phyloP scores from a whole-genome alignment of 2,797 vertebrate species.

The Microhierax caerulescens region DNA sequence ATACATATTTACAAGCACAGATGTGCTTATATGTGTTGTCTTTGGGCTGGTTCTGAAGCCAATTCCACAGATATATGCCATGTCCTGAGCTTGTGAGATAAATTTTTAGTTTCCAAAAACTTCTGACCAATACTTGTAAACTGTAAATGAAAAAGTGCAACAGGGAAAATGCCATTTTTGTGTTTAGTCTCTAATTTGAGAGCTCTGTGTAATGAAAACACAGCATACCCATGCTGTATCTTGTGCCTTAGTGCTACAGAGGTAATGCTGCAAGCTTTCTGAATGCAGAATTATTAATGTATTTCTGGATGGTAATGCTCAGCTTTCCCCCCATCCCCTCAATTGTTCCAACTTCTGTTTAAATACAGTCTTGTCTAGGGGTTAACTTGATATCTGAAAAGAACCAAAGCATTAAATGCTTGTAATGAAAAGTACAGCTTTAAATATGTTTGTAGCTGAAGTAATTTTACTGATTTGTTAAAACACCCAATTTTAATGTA shows the following conservation, averaged over 20 bases:
- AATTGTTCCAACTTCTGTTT: not conserved
- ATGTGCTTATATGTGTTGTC: rapidly evolving
- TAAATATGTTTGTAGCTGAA: not conserved
- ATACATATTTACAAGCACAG: not conserved
- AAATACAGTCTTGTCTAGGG: not conserved
- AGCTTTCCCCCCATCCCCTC: no score
- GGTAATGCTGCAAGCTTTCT: not conserved
- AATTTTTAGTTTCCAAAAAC: not conserved
- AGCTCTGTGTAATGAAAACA: not conserved
- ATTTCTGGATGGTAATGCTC: not conserved
- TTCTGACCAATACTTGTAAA: not conserved
- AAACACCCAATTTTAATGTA: not conserved
- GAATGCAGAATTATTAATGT: not conserved
- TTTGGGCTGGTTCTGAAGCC: not conserved
- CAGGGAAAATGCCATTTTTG: not conserved
- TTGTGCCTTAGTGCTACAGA: not conserved
- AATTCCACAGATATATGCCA: not conserved
- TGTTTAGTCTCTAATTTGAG: not conserved
- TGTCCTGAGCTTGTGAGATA: not conserved
- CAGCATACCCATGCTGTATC: not conserved
- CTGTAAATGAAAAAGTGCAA: not conserved
- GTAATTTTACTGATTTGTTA: not conserved
- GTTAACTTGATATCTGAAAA: not conserved
- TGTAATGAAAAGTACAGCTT: not conserved
- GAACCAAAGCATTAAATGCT: not conserved